Percentiles rank a stretch among this genome's conserved stretches.
Evolutionary conservation across 1,140 invertebrate species (phyloP).

Genomic region (Neoseiulus cucumeris): DNA sequence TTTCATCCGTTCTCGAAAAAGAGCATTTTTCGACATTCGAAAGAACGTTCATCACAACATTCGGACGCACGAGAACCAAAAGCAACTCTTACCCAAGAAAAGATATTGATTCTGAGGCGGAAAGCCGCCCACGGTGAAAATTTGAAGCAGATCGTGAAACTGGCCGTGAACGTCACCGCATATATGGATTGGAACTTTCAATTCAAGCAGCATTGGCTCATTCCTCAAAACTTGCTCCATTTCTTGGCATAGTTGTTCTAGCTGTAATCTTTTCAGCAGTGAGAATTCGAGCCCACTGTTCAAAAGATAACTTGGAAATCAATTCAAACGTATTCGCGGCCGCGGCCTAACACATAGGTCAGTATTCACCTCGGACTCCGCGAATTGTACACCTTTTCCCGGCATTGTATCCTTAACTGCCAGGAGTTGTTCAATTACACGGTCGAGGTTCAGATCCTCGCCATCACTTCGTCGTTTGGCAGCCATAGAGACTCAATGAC

Average conservation of each 20-base stretch:
- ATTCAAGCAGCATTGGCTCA: not conserved
- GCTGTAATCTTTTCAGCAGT: not conserved
- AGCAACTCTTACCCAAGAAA: conserved; percentile 30
- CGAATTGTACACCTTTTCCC: conserved; percentile 49
- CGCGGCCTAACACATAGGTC: not conserved
- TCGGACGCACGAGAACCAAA: no score
- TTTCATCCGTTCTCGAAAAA: not conserved
- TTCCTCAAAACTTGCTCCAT: not conserved
- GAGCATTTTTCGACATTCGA: no score
- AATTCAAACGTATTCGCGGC: no score
- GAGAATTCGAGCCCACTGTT: no score
- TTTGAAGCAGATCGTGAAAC: conserved; percentile 28
- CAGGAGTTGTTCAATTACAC: conserved; percentile 56
- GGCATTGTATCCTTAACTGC: conserved; percentile 31
- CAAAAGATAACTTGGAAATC: not conserved
- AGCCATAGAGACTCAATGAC: no score
- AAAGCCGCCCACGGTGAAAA: conserved; percentile 31
- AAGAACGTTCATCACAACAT: no score
- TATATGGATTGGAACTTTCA: conserved; percentile 23
- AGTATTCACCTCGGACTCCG: conserved; percentile 48
- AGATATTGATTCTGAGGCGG: conserved; percentile 27
- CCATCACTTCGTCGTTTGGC: conserved; percentile 24
- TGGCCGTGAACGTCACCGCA: conserved; percentile 33
- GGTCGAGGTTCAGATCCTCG: conserved; percentile 70
- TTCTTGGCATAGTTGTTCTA: not conserved